Conservation (phyloP, 1,140 invertebrate genomes). For the Potamilus streckersoni region DNA sequence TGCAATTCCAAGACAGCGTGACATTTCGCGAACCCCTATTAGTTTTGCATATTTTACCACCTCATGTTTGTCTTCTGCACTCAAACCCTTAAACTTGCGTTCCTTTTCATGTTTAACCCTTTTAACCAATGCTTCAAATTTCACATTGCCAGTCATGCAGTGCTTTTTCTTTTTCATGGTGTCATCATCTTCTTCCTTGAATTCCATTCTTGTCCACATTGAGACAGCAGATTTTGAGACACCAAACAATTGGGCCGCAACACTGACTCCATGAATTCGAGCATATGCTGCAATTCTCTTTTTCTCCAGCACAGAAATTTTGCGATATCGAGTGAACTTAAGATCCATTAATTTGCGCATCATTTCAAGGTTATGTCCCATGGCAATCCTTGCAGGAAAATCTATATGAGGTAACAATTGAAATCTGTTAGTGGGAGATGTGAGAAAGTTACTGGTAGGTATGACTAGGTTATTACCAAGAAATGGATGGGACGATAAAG, state of each 20-base stretch:
- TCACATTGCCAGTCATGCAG: slow-evolving; percentile 28
- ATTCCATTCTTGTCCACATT: slow-evolving; percentile 28
- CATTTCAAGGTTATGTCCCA: slow-evolving; percentile 20
- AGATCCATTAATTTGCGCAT: slow-evolving; percentile 20
- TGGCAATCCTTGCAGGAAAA: no score
- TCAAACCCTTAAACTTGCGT: slow-evolving; percentile 24
- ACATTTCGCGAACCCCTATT: slow-evolving; percentile 27
- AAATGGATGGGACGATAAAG: not conserved
- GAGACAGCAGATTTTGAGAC: slow-evolving; percentile 32
- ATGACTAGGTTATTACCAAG: not conserved
- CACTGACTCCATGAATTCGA: slow-evolving; percentile 16
- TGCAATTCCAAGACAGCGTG: slow-evolving; percentile 21
- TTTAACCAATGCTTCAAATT: slow-evolving; percentile 24
- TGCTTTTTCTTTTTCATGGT: slow-evolving; percentile 3
- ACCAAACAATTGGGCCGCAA: slow-evolving; percentile 12
- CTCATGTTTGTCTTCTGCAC: slow-evolving; percentile 28
- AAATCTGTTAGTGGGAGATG: not conserved
- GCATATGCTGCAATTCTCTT: slow-evolving; percentile 24
- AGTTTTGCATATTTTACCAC: slow-evolving; percentile 22
- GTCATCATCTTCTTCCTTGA: slow-evolving; percentile 11
- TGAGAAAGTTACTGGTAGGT: not conserved
- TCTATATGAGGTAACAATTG: not conserved
- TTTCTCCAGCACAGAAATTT: slow-evolving; percentile 22
- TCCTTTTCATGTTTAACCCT: slow-evolving; percentile 15
- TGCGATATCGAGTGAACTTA: slow-evolving; percentile 17